Percentiles rank a stretch among this genome's conserved stretches.
These are phyloP conservation scores for Pollenia griseotomentosa DNA, from an alignment of 2,888 invertebrate genomes.

Conservation along the genomic window DNA sequence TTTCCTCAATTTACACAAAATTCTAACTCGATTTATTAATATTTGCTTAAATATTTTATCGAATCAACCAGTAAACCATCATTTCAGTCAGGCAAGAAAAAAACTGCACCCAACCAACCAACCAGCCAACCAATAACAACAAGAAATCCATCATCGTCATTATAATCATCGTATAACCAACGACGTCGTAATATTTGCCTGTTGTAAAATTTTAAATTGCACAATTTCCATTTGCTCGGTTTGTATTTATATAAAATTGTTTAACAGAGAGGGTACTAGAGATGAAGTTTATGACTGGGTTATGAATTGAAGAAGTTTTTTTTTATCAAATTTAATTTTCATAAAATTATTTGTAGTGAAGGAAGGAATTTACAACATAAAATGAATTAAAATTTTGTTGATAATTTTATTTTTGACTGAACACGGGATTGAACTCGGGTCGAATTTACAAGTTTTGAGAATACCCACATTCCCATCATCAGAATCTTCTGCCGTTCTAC, in stretches of 20 bases:
- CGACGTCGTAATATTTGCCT: conserved; percentile 52
- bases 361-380: too few relatives aligned
- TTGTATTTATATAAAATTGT: background rate
- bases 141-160: conserved; percentile 7
- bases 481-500: too few relatives aligned
- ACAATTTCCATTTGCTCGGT: conserved; percentile 65
- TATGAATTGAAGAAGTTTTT: background rate
- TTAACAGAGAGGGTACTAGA: background rate
- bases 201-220: conserved; percentile 62
- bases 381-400: too few relatives aligned
- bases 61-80: conserved; percentile 45
- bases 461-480: too few relatives aligned
- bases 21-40: conserved; percentile 60
- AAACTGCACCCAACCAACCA: too few relatives aligned
- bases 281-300: conserved; percentile 10
- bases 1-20: conserved; percentile 49
- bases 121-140: conserved; percentile 22
- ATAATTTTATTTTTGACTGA: too few relatives aligned
- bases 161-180: background rate
- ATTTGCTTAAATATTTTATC: conserved; percentile 59
- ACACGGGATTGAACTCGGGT: too few relatives aligned
- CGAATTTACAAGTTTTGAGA: too few relatives aligned
- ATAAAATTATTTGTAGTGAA: too few relatives aligned
- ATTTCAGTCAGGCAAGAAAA: conserved; percentile 26
- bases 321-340: too few relatives aligned